phyloP scores from a whole-genome alignment of 2,113 vertebrate species.

The Chroicocephalus ridibundus region DNA sequence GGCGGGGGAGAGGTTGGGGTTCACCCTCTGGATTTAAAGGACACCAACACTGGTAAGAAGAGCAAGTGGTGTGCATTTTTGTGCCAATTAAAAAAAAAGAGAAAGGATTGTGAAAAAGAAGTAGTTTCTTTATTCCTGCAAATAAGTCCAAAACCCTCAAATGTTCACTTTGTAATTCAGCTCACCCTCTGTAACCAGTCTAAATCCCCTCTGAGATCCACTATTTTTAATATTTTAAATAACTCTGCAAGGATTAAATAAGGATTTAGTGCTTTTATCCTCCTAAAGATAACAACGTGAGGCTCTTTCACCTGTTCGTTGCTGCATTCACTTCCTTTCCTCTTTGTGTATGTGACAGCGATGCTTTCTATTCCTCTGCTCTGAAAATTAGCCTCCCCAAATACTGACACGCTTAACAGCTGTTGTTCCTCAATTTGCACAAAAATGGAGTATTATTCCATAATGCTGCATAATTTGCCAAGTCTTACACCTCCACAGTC shows the following conservation, averaged over 20 bases:
- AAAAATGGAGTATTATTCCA: conserved; percentile 20
- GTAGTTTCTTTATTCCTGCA: not conserved
- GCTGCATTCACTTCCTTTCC: not conserved
- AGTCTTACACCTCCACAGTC: not conserved
- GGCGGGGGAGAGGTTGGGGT: not conserved
- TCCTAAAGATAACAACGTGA: not conserved
- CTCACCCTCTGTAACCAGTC: not conserved
- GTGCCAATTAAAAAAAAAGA: not conserved
- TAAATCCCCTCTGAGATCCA: conserved; percentile 26
- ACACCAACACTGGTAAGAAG: not conserved
- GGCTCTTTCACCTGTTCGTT: not conserved
- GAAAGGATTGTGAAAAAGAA: not conserved
- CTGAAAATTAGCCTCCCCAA: conserved; percentile 34
- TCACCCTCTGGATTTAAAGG: not conserved
- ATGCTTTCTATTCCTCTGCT: conserved; percentile 11
- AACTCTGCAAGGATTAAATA: conserved; percentile 55
- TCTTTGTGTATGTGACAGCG: not conserved
- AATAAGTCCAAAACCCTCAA: not conserved
- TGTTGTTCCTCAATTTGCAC: conserved; percentile 32
- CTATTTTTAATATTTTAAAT: conserved; percentile 62
- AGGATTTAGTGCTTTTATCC: conserved; percentile 47
- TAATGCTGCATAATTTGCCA: not conserved
- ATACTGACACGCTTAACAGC: conserved; percentile 20
- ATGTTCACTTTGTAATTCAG: conserved; percentile 27
- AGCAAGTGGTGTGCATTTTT: not conserved